Evolutionary conservation across 2,113 vertebrate genomes (phyloP).

Genomic region (Hiodon alosoides): DNA sequence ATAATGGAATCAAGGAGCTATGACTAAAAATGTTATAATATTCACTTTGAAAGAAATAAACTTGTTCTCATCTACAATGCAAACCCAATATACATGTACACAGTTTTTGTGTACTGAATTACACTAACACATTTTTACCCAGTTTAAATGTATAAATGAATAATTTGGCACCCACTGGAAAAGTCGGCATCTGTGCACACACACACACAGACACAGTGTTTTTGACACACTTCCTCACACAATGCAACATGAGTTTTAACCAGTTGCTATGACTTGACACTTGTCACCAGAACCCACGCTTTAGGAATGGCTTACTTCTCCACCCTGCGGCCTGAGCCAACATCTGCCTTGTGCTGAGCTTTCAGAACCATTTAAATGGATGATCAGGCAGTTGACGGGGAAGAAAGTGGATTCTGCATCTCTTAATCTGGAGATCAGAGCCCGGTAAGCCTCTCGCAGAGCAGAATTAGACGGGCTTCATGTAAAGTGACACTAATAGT

Average conservation of each 20-base stretch:
- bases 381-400: slow-evolving; percentile 55
- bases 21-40: no score
- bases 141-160: no score
- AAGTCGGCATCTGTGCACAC: no score
- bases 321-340: slow-evolving; percentile 34
- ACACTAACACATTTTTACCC: no score
- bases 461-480: slow-evolving; percentile 61
- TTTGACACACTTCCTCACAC: slow-evolving; percentile 28
- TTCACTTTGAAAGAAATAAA: no score
- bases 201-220: no score
- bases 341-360: slow-evolving; percentile 49
- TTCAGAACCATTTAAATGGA: slow-evolving; percentile 63
- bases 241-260: slow-evolving; percentile 10
- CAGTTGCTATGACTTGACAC: not conserved
- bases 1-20: no score
- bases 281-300: not conserved
- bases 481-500: slow-evolving; percentile 63
- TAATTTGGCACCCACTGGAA: no score
- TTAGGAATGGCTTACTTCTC: not conserved
- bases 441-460: slow-evolving; percentile 55
- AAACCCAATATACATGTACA: no score
- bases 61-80: no score
- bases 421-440: slow-evolving; percentile 61
- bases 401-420: slow-evolving; percentile 63
- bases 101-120: no score